Percentiles rank a stretch among this genome's conserved stretches.
Conservation (phyloP, 2,888 invertebrate species). For the Lasioglossum leucozonium region DNA sequence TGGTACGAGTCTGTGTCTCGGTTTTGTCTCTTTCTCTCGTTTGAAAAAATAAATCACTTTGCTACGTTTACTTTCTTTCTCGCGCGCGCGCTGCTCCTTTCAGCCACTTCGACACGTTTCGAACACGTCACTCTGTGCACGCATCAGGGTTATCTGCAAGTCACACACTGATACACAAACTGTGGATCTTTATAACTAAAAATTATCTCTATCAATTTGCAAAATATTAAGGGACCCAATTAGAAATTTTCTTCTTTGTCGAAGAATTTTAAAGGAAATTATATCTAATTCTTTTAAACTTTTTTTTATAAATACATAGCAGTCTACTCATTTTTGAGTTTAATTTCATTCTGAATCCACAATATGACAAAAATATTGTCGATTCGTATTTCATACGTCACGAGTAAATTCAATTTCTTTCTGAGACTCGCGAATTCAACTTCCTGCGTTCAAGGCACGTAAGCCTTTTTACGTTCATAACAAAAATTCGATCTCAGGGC, state of each 20-base stretch:
- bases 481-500: too few species aligned
- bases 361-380: too few species aligned
- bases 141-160: not conserved
- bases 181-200: not conserved
- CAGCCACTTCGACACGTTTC: not conserved
- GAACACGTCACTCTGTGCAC: not conserved
- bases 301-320: too few species aligned
- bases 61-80: conserved; percentile 41
- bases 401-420: too few species aligned
- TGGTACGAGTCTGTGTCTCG: conserved; percentile 35
- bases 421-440: too few species aligned
- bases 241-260: not conserved
- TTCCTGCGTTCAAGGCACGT: too few species aligned
- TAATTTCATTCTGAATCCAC: too few species aligned
- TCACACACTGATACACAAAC: not conserved
- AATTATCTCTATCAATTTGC: not conserved
- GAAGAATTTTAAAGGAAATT: not conserved
- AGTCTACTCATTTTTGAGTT: too few species aligned
- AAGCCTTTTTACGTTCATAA: too few species aligned
- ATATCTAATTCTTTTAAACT: too few species aligned
- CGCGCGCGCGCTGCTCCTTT: not conserved
- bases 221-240: not conserved
- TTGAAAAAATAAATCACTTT: conserved; percentile 61
- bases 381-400: too few species aligned
- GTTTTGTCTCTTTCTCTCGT: conserved; percentile 33